phyloP scores from a whole-genome alignment of 2,113 vertebrate genomes.

The Rhipidura dahli region DNA sequence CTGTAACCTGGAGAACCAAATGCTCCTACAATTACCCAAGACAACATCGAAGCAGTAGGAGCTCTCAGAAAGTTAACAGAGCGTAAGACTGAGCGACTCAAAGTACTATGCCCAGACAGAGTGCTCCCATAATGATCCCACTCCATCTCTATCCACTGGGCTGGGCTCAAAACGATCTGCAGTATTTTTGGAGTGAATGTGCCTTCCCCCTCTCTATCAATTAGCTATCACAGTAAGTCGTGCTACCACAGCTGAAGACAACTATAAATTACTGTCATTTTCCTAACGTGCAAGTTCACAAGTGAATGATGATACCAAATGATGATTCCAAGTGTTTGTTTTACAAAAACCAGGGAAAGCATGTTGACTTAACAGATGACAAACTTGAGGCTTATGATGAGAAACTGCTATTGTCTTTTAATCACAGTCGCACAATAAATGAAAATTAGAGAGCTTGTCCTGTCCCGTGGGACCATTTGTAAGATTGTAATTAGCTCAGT shows the following conservation, averaged over 20 bases:
- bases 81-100: background rate
- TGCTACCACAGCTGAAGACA: background rate
- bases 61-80: background rate
- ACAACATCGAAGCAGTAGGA: background rate
- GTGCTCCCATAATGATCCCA: background rate
- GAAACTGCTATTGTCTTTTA: slow-evolving; percentile 39
- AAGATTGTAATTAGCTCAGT: background rate
- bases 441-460: slow-evolving; percentile 5
- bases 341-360: background rate
- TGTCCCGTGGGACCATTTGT: background rate
- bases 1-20: background rate
- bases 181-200: background rate
- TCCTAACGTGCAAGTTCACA: background rate
- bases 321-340: slow-evolving; percentile 8
- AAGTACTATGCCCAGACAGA: background rate
- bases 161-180: background rate
- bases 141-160: background rate
- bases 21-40: background rate
- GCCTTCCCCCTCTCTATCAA: background rate
- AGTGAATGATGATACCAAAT: background rate
- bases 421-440: slow-evolving; percentile 32
- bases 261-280: slow-evolving; percentile 3
- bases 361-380: slow-evolving; percentile 2
- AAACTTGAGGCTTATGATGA: slow-evolving; percentile 19
- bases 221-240: background rate